phyloP scores from a whole-genome alignment of 1,140 invertebrate species.

The Drosophila parabipectinata region DNA sequence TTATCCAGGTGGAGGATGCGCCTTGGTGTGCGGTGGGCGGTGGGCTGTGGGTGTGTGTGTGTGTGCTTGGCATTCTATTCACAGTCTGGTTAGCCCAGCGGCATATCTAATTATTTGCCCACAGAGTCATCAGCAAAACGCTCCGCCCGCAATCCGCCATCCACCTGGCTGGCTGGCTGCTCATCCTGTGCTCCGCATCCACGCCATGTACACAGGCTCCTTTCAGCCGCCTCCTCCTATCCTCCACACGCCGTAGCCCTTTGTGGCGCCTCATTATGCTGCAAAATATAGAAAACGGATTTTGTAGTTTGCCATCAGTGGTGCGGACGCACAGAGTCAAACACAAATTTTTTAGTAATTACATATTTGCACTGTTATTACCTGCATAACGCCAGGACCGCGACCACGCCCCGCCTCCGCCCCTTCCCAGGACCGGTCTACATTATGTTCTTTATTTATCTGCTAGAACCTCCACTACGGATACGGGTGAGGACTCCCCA shows the following conservation, averaged over 20 bases:
- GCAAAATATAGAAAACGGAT: slow-evolving; percentile 52
- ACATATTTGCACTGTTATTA: slow-evolving; percentile 56
- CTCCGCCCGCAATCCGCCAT: slow-evolving; percentile 6
- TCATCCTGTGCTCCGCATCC: not conserved
- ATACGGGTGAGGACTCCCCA: not conserved
- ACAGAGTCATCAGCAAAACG: slow-evolving; percentile 48
- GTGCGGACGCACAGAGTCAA: slow-evolving; percentile 10
- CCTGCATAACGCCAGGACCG: slow-evolving; percentile 2
- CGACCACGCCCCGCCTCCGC: not conserved
- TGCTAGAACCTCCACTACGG: slow-evolving; percentile 6
- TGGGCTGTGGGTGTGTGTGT: not conserved
- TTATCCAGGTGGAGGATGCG: slow-evolving; percentile 9
- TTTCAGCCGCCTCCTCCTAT: not conserved
- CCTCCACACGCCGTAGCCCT: not conserved
- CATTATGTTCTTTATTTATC: slow-evolving; percentile 30
- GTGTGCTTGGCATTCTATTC: slow-evolving; percentile 46
- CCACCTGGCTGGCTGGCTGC: not conserved
- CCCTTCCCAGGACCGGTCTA: not conserved
- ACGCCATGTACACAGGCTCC: not conserved
- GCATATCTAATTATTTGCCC: slow-evolving; percentile 60
- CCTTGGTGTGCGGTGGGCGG: not conserved
- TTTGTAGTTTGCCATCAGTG: slow-evolving; percentile 29
- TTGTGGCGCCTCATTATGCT: slow-evolving; percentile 40
- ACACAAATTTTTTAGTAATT: slow-evolving; percentile 36
- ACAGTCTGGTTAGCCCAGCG: slow-evolving; percentile 58